Percentiles rank a stretch among this genome's conserved stretches.
Evolutionary conservation across 2,797 vertebrate genomes (phyloP).

Genomic region (Acanthornis magna): DNA sequence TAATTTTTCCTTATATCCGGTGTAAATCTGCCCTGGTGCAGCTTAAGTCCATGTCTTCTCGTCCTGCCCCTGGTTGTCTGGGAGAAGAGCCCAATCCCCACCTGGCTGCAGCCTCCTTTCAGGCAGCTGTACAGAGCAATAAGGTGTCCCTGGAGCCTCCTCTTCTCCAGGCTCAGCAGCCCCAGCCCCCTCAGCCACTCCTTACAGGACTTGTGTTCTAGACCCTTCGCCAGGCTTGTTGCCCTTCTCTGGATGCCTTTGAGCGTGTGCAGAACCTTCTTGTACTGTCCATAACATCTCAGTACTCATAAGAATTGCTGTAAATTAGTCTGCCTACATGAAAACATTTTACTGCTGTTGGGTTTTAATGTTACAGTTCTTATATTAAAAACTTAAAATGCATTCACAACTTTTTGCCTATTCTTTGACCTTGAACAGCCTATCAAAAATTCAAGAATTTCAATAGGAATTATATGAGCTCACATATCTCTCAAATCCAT

Average conservation of each 20-base stretch:
- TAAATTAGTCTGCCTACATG: neutral
- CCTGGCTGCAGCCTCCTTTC: neutral
- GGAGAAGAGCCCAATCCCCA: accelerated
- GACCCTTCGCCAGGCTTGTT: neutral
- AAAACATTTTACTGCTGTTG: neutral
- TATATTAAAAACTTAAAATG: neutral
- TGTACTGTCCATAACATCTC: neutral
- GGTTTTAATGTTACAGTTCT: neutral
- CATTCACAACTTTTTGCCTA: neutral
- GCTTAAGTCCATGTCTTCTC: accelerated
- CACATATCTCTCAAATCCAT: neutral
- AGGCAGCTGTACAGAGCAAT: neutral
- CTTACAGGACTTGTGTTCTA: neutral
- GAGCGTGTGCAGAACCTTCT: neutral
- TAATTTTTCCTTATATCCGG: neutral
- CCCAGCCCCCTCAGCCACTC: neutral
- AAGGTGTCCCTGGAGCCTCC: too few species aligned
- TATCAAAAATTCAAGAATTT: neutral
- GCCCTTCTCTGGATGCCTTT: accelerated
- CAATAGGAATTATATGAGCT: neutral
- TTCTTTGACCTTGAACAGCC: neutral
- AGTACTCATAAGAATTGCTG: neutral
- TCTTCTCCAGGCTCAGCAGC: neutral
- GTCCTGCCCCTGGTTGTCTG: accelerated
- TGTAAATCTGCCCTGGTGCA: neutral